phyloP scores from a whole-genome alignment of 2,888 invertebrate species.

The Micropterix aruncella region DNA sequence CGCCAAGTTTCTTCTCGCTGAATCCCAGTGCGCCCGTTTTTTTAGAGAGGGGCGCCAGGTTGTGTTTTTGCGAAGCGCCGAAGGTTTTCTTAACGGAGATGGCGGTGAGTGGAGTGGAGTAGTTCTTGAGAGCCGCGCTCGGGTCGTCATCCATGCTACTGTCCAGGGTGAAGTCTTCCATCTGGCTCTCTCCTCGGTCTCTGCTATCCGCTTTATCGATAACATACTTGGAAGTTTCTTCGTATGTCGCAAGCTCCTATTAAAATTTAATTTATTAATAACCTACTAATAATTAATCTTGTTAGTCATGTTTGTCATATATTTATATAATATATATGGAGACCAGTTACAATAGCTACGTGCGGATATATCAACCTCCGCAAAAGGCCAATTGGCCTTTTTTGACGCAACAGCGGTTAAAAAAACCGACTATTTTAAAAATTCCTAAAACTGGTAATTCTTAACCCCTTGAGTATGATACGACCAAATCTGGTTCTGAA shows the following conservation, averaged over 20 bases:
- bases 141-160: conserved; percentile 19
- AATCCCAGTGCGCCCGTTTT: conserved; percentile 5
- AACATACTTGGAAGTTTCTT: conserved; percentile 33
- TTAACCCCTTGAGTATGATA: too few species aligned
- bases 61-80: not conserved
- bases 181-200: conserved; percentile 34
- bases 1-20: conserved; percentile 4
- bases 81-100: not conserved
- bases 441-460: too few species aligned
- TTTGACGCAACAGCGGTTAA: too few species aligned
- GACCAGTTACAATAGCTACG: too few species aligned
- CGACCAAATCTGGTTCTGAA: too few species aligned
- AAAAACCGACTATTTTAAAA: too few species aligned
- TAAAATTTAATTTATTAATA: too few species aligned
- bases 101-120: conserved; percentile 4
- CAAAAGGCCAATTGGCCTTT: too few species aligned
- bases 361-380: too few species aligned
- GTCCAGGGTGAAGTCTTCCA: conserved; percentile 30
- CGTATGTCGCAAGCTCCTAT: conserved; percentile 35
- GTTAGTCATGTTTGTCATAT: too few species aligned
- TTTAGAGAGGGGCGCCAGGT: conserved; percentile 23
- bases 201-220: conserved; percentile 34
- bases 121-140: conserved; percentile 9
- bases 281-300: too few species aligned
- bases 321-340: too few species aligned